Conservation (phyloP, 2,888 invertebrate species). For the Micropterix aruncella region DNA sequence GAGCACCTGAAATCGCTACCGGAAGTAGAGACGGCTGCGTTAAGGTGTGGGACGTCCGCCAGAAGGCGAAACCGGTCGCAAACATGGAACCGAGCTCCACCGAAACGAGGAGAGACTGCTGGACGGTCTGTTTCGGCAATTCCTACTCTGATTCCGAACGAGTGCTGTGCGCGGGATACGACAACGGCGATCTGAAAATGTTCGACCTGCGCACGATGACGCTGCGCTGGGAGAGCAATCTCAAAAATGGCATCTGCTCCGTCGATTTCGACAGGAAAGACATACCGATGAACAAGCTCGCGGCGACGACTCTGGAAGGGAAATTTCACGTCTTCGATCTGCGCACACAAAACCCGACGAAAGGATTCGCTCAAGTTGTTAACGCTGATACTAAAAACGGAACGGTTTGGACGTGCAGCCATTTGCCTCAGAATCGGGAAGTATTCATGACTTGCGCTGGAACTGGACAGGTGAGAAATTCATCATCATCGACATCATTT, state of each 20-base stretch:
- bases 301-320: constrained; percentile 82
- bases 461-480: constrained; percentile 71
- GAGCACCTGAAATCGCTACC: constrained; percentile 90
- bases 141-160: constrained; percentile 78
- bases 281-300: constrained; percentile 90
- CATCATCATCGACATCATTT: too few species aligned
- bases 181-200: constrained; percentile 91
- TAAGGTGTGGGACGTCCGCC: constrained; percentile 91
- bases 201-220: constrained; percentile 79
- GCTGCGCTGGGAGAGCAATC: constrained; percentile 79
- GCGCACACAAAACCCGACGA: constrained; percentile 72
- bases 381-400: constrained; percentile 40
- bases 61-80: constrained; percentile 78
- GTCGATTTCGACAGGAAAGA: constrained; percentile 87
- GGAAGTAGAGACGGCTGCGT: constrained; percentile 87
- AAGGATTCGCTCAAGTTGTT: constrained; percentile 61
- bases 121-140: constrained; percentile 88
- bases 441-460: constrained; percentile 86
- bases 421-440: constrained; percentile 90
- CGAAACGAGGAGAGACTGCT: constrained; percentile 72
- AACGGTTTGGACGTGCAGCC: constrained; percentile 79
- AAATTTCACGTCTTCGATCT: constrained; percentile 83
- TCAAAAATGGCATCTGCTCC: constrained; percentile 82
- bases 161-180: constrained; percentile 82
- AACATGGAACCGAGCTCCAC: constrained; percentile 67